Base-by-base conservation (phyloP, 1,140 invertebrate genomes). In the Euborellia annulipes region DNA sequence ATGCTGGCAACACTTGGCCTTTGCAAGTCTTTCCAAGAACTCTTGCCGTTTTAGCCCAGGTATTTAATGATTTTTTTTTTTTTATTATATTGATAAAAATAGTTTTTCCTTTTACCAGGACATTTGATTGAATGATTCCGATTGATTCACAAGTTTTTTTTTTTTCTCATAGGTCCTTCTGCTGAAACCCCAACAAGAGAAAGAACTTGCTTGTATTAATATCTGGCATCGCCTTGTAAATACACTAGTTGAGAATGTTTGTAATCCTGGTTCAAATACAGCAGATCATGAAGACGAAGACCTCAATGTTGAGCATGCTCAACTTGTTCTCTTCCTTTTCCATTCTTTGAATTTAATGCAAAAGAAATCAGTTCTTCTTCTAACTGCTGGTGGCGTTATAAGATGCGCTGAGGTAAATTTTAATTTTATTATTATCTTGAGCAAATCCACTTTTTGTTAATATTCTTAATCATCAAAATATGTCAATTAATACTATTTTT, bases 321-420 rank as follows among this genome's bases (percentile, higher is more conserved):
- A 96, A 59, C 66, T 96, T 8, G 64, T 97, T 48, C 69, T 97
- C 0, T 94, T 95, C 60, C 66, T 96, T 1, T 96, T 96, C 60
- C 91, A 96, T 62, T 88, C 87, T 2, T 62, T 96, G 20, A 91
- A 88, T 55, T 65, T 96, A 20, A 94, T 94, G 85, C 88, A 95
- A 63, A 96, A 95, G 62, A 96, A 96, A 64, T 82, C 82, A 2
- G 84, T 97, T 1, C 64, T 96, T n/a, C 67, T 94, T 8, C 67
- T 83, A 47, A 78, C 79, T 11, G 79, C 82, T 4, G 74, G 73
- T 51, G 76, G 75, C 3, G 72, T 79, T 14, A 72, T 79, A 38
- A 64, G 74, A 48, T 78, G 75, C 52, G 74, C 75, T 7, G 75
- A 77, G 60, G 69, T 49, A 9, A 75, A n/a, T 69, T 76, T 4